Evolutionary conservation across 1,140 invertebrate genomes (phyloP), one percentile per base, ranked within the genome.

Genomic region (Palaemon carinicauda): DNA sequence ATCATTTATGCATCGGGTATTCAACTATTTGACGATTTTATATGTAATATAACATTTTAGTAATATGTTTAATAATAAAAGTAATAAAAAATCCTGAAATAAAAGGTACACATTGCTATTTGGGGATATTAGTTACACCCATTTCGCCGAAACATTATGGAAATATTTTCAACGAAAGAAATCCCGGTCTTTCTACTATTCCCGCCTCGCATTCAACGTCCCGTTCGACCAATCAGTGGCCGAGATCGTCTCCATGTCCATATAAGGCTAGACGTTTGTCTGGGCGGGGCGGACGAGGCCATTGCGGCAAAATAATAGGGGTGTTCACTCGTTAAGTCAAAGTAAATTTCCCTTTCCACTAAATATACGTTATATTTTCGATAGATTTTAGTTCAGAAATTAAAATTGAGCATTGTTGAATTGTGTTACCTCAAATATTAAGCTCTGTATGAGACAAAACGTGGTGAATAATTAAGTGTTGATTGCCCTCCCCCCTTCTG

Each of bases 191-290:
- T 29, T 69, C 60, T 69, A 24, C 21, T 69, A 24, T 69, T 69
- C 60, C 60, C 60, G 60, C 60, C 60, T 69, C 60, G 60, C 60
- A 69, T 69, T 69, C 60, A 69, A 69, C 60, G 60, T 29, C 29
- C 21, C 12, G 21, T 21, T 69, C 60, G 60, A 69, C 60, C 60
- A 69, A 69, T 69, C 60, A 69, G 60, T 21, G 60, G 60, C 21
- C 60, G 60, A 69, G 60, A 27, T 69, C 29, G 24, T 24, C 60
- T 24, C 60, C 29, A 69, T 69, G 60, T 27, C 60, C 60, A 69
- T 69, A 69, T 69, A 69, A 69, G 60, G 60, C 60, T 15, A 69
- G 24, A 69, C 60, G 60, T 69, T 69, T 69, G 60, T 69, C 60
- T 29, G 60, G 60, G 60, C 29, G 60, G 60, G 60, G 60, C 29